Conservation (phyloP, 2,113 vertebrate species). For the Apteryx owenii region DNA sequence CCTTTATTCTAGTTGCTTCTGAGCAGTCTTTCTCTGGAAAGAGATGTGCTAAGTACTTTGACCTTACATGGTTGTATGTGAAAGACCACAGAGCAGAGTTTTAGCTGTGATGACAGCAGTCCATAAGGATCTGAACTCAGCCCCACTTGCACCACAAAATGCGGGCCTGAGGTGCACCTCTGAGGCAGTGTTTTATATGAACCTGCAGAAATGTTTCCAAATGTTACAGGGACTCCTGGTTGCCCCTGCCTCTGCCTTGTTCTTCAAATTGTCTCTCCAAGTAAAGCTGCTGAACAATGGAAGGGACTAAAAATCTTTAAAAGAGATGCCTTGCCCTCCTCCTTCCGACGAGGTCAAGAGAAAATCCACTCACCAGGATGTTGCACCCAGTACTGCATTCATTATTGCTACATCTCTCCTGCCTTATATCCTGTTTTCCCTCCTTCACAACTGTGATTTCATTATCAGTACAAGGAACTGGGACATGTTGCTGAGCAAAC, state of each 20-base stretch:
- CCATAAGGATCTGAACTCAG: background rate
- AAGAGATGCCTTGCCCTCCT: background rate
- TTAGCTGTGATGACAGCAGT: background rate
- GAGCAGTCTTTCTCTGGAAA: background rate
- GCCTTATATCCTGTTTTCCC: background rate
- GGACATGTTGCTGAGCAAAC: background rate
- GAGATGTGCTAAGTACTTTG: background rate
- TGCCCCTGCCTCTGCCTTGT: background rate
- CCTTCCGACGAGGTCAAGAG: background rate
- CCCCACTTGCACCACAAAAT: background rate
- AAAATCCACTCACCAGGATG: background rate
- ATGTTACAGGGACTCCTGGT: background rate
- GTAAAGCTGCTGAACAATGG: background rate
- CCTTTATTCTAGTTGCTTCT: background rate
- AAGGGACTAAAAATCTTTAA: background rate
- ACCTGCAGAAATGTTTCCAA: background rate
- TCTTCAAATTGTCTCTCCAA: background rate
- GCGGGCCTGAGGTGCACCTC: background rate
- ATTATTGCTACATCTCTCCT: background rate
- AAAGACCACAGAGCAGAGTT: background rate
- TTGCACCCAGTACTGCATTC: background rate
- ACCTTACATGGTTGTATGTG: background rate
- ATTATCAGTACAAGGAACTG: background rate
- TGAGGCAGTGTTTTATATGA: background rate
- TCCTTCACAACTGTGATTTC: background rate